Conservation (phyloP, 2,888 invertebrate species). For the Himalopsyche tibetana region DNA sequence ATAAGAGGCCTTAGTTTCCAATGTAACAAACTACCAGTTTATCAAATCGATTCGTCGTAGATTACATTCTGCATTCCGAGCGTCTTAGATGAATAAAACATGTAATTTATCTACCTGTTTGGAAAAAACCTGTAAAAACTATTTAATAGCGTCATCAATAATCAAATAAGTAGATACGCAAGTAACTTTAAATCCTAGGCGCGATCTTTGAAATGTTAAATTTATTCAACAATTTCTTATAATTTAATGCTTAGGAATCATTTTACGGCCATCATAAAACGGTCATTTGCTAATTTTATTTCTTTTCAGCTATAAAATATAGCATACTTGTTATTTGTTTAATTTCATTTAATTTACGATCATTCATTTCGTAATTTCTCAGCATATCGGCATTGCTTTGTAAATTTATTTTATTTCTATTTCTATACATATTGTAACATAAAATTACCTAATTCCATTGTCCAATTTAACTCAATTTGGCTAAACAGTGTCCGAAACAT, state of each 20-base stretch:
- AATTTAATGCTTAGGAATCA: slow-evolving; percentile 23
- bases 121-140: slow-evolving; percentile 36
- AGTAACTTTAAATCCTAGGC: background rate
- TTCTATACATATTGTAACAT: too few relatives aligned
- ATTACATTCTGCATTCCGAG: slow-evolving; percentile 6
- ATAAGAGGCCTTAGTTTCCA: slow-evolving; percentile 28
- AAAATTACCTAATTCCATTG: too few relatives aligned
- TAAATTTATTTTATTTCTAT: too few relatives aligned
- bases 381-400: too few relatives aligned
- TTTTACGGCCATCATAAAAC: slow-evolving; percentile 31
- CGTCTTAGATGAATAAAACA: slow-evolving; percentile 24
- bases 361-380: background rate
- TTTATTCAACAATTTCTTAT: slow-evolving; percentile 15
- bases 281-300: slow-evolving; percentile 34
- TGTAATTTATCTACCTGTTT: slow-evolving; percentile 37
- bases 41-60: slow-evolving; percentile 42
- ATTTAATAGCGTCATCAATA: slow-evolving; percentile 42
- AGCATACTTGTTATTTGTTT: slow-evolving; percentile 13
- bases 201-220: slow-evolving; percentile 37
- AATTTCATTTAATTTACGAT: slow-evolving; percentile 6
- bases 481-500: too few relatives aligned
- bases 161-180: background rate
- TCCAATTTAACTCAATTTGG: too few relatives aligned
- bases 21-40: slow-evolving; percentile 11
- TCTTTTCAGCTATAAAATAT: slow-evolving; percentile 40